Evolutionary conservation across 2,113 vertebrate genomes (phyloP).

Genomic region (Gymnobelideus leadbeateri): DNA sequence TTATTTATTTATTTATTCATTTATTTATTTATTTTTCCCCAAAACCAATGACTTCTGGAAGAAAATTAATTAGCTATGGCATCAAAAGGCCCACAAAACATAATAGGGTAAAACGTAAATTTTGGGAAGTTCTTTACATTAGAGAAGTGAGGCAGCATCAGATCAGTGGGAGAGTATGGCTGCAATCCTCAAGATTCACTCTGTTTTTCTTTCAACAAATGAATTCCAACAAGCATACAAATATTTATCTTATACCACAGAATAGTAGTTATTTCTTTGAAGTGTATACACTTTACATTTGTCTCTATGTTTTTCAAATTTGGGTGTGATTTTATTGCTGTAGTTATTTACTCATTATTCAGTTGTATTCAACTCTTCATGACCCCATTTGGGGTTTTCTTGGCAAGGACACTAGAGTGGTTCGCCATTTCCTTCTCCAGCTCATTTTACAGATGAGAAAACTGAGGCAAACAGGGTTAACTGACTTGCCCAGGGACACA

Average conservation of each 20-base stretch:
- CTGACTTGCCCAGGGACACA: neutral
- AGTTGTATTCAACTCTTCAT: no score
- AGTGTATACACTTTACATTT: constrained; percentile 17
- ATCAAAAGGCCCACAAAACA: constrained; percentile 51
- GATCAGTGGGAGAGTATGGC: neutral
- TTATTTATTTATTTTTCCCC: no score
- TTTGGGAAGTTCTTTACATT: constrained; percentile 44
- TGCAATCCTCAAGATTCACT: neutral
- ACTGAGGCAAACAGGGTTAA: neutral
- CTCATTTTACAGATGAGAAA: neutral
- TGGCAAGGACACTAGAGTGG: neutral
- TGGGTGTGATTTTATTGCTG: neutral
- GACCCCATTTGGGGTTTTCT: neutral
- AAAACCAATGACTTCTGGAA: constrained; percentile 65
- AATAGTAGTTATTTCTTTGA: constrained; percentile 51
- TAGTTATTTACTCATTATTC: neutral
- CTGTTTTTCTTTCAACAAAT: constrained; percentile 21
- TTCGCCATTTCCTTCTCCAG: neutral
- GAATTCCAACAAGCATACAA: constrained; percentile 32
- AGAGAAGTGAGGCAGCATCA: neutral
- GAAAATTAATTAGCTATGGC: constrained; percentile 67
- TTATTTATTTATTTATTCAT: no score
- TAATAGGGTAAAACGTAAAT: constrained; percentile 39
- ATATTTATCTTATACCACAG: constrained; percentile 49
- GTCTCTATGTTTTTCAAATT: constrained; percentile 12